Evolutionary conservation across 2,888 invertebrate species (phyloP), one percentile per base, ranked within the genome.

Genomic region (Athrips mouffetella): DNA sequence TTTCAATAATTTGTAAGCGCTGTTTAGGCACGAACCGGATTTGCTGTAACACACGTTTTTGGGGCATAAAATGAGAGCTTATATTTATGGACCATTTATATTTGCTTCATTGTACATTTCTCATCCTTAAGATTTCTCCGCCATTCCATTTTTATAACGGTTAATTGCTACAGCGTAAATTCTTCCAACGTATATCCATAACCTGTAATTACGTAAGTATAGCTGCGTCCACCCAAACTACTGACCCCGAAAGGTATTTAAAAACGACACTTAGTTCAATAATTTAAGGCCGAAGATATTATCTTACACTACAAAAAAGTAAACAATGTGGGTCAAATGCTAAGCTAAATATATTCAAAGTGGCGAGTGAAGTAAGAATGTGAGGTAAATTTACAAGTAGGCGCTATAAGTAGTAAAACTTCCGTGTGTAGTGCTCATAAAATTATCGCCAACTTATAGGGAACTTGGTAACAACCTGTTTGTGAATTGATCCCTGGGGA

Each of bases 381-480:
- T 62, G 57, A 41, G 52, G 57, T 57, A 56, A 52, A 53, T 59
- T 54, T 53, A 55, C 67, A 70, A 72, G 63, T 65, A 59, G 64
- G 56, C 63, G 54, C 61, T 62, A 59, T 57, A 70, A 64, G 66
- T 62, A 65, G 71, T 76, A 71, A 60, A 75, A 74, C 65, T 76
- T 81, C 78, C 84, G 83, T 85, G 85, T 76, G 71, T 76, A 79
- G 65, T 63, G 65, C 73, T 74, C 80, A 67, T 83, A 80, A 84
- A 84, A 83, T 80, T 84, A 80, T 76, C 75, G 74, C 73, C 44
- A 63, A 79, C 68, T 78, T 76, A 76, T 71, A 71, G 66, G 65
- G 63, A 70, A 77, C 71, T 77, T 74, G 70, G 74, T 77, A 80
- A 81, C 73, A 76, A 79, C 72, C 73, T 72, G 73, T 74, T 77